A percentile compares a stretch with the other conserved stretches of the same genome.
phyloP scores from a whole-genome alignment of 2,113 vertebrate genomes.

The Gopherus flavomarginatus region DNA sequence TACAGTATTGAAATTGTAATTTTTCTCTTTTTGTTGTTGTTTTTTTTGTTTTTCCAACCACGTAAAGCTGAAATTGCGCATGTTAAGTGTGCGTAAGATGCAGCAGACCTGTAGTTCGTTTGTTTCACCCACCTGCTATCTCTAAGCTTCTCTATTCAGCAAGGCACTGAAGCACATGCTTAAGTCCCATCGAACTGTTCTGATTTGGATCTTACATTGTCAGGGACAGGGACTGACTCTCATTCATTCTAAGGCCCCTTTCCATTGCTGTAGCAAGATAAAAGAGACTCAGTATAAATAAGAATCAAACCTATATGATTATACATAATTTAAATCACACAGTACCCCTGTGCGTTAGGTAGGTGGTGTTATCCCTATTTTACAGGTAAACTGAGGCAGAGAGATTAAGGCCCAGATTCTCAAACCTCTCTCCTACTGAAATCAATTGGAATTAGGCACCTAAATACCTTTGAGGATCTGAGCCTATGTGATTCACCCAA shows the following conservation, averaged over 20 bases:
- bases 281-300: neutral
- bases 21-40: too few relatives aligned
- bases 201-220: neutral
- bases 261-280: neutral
- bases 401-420: neutral
- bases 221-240: neutral
- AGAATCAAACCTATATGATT: neutral
- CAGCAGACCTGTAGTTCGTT: neutral
- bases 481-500: neutral
- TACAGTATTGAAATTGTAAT: too few relatives aligned
- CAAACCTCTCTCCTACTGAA: neutral
- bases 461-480: neutral
- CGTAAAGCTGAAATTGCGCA: too few relatives aligned
- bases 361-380: neutral
- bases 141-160: neutral
- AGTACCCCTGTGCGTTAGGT: neutral
- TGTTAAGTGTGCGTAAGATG: too few relatives aligned
- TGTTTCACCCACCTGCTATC: neutral
- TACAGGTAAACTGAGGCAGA: neutral
- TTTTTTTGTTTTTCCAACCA: too few relatives aligned
- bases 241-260: neutral
- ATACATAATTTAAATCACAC: neutral
- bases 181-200: neutral
- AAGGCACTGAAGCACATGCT: neutral
- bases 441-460: neutral